Conservation (phyloP, 1,140 invertebrate species). For the Lasioglossum baleicum region DNA sequence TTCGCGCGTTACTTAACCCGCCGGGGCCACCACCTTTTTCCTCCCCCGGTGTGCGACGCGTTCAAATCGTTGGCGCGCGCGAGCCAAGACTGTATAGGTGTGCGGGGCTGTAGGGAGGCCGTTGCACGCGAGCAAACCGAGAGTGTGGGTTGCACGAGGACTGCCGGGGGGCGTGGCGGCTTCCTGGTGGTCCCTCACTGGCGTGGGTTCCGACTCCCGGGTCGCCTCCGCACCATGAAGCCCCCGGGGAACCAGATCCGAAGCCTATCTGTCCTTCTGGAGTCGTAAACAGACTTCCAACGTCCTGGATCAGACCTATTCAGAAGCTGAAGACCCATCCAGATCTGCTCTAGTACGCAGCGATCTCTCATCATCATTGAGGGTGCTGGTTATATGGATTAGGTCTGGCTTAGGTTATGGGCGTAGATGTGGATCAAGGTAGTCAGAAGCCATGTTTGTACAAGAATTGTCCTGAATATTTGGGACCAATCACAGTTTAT, state of each 20-base stretch:
- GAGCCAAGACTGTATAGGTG: background rate
- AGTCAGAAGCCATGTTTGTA: too few species aligned
- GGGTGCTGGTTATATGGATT: too few species aligned
- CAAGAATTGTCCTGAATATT: too few species aligned
- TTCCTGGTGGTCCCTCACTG: constrained; percentile 77
- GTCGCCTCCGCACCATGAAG: constrained; percentile 6
- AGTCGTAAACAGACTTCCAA: too few species aligned
- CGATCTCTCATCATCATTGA: too few species aligned
- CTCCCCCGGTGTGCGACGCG: constrained; percentile 18
- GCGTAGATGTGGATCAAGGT: too few species aligned
- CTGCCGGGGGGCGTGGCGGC: constrained; percentile 73
- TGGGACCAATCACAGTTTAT: too few species aligned
- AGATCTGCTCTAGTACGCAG: too few species aligned
- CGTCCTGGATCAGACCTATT: too few species aligned
- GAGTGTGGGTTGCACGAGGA: constrained; percentile 48
- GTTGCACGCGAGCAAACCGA: background rate
- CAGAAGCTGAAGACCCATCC: too few species aligned
- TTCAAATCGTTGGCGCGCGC: constrained; percentile 41
- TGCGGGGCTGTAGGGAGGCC: background rate
- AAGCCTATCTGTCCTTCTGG: too few species aligned
- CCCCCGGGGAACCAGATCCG: background rate
- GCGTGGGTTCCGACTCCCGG: constrained; percentile 63
- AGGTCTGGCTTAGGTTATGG: too few species aligned
- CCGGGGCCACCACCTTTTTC: constrained; percentile 37
- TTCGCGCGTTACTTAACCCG: constrained; percentile 23